Percentiles rank a stretch among this genome's conserved stretches.
phyloP scores from a whole-genome alignment of 2,113 vertebrate species.

The Cyanoramphus novaezelandiae region DNA sequence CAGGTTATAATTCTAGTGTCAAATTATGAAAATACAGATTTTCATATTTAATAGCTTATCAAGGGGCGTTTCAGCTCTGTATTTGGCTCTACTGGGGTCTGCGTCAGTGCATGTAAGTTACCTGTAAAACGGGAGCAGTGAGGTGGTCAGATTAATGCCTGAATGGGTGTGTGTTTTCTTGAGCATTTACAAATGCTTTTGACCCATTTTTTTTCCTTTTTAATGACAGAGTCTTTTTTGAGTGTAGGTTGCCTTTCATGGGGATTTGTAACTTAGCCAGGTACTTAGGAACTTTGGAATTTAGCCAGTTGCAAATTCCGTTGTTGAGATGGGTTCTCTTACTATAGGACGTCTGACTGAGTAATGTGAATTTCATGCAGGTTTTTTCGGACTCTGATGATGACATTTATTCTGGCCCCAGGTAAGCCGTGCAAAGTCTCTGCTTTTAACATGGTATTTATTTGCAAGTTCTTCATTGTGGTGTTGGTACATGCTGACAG shows the following conservation, averaged over 20 bases:
- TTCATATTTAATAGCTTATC: background rate
- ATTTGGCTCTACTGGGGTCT: background rate
- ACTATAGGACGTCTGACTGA: background rate
- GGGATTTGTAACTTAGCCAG: background rate
- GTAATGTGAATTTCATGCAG: background rate
- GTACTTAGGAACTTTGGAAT: too few relatives aligned
- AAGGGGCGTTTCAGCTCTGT: background rate
- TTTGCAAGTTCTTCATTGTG: background rate
- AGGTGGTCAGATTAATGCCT: background rate
- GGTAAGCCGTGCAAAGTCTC: background rate
- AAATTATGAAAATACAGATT: background rate
- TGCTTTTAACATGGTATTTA: background rate
- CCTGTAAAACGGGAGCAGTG: background rate
- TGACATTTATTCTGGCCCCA: background rate
- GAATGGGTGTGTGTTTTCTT: background rate
- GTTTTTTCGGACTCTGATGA: background rate
- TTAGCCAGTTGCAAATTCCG: background rate
- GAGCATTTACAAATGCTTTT: background rate
- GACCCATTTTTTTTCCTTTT: background rate
- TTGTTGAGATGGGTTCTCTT: background rate
- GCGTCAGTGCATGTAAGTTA: background rate
- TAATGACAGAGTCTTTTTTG: background rate
- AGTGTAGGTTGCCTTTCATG: background rate
- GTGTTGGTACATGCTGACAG: background rate
- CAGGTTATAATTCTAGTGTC: background rate